phyloP scores from a whole-genome alignment of 2,888 invertebrate species.

The Andricus quercusramuli region DNA sequence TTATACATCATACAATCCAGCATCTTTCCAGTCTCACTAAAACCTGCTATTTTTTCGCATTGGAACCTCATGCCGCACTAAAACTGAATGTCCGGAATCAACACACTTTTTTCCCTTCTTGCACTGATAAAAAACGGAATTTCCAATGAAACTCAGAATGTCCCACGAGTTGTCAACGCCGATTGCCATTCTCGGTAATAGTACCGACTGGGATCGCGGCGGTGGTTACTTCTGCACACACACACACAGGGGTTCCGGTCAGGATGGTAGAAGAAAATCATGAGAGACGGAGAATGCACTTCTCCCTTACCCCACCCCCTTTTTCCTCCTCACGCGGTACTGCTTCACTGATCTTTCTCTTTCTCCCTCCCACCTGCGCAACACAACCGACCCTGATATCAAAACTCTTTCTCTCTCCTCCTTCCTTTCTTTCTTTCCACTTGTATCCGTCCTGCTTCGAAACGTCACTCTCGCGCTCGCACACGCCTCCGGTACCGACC shows the following conservation, averaged over 20 bases:
- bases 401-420: background rate
- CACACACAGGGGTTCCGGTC: slow-evolving; percentile 24
- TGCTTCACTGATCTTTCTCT: slow-evolving; percentile 37
- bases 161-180: slow-evolving; percentile 40
- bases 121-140: slow-evolving; percentile 19
- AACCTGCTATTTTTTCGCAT: background rate
- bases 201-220: slow-evolving; percentile 20
- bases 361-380: slow-evolving; percentile 41
- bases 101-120: background rate
- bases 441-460: slow-evolving; percentile 8
- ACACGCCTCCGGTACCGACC: slow-evolving; percentile 42
- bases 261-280: slow-evolving; percentile 40
- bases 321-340: slow-evolving; percentile 5
- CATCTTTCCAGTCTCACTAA: slow-evolving; percentile 15
- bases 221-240: slow-evolving; percentile 1
- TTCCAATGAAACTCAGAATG: slow-evolving; percentile 32
- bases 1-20: slow-evolving; percentile 31
- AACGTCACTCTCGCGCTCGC: slow-evolving; percentile 33
- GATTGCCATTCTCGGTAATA: slow-evolving; percentile 35
- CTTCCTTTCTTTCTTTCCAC: slow-evolving; percentile 37
- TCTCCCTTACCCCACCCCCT: slow-evolving; percentile 20
- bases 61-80: slow-evolving; percentile 22
- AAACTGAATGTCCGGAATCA: slow-evolving; percentile 1
- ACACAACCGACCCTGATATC: slow-evolving; percentile 37
- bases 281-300: slow-evolving; percentile 41